Conservation (phyloP, 2,113 vertebrate genomes). For the Cephalopterus ornatus region DNA sequence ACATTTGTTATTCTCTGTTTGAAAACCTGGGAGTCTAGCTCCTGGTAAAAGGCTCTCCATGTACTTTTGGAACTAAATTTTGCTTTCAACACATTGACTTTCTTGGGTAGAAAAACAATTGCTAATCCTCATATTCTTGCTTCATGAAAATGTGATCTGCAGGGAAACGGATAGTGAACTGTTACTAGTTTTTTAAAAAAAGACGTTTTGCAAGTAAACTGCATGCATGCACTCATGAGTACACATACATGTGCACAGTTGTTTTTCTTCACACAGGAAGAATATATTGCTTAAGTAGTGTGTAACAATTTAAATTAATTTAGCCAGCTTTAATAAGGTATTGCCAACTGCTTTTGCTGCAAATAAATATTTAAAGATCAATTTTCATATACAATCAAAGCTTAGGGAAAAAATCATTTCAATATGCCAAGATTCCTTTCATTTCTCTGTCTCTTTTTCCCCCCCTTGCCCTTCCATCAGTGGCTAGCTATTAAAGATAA, state of each 20-base stretch:
- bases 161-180: not conserved
- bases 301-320: slow-evolving; percentile 40
- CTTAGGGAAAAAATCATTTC: not conserved
- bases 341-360: not conserved
- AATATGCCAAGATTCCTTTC: not conserved
- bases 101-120: not conserved
- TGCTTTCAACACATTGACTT: not conserved
- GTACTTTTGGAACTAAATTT: not conserved
- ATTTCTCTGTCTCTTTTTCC: not conserved
- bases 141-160: not conserved
- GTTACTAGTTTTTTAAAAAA: not conserved
- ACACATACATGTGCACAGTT: not conserved
- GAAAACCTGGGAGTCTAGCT: not conserved
- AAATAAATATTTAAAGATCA: slow-evolving; percentile 39
- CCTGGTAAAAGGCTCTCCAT: not conserved
- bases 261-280: not conserved
- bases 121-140: not conserved
- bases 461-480: not conserved
- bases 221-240: not conserved
- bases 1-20: not conserved
- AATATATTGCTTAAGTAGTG: not conserved
- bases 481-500: slow-evolving; percentile 31
- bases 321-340: slow-evolving; percentile 39
- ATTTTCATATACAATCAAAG: slow-evolving; percentile 4
- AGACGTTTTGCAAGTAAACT: not conserved